Base-by-base conservation (phyloP, 2,797 vertebrate species). In the Semaprochilodus insignis region DNA sequence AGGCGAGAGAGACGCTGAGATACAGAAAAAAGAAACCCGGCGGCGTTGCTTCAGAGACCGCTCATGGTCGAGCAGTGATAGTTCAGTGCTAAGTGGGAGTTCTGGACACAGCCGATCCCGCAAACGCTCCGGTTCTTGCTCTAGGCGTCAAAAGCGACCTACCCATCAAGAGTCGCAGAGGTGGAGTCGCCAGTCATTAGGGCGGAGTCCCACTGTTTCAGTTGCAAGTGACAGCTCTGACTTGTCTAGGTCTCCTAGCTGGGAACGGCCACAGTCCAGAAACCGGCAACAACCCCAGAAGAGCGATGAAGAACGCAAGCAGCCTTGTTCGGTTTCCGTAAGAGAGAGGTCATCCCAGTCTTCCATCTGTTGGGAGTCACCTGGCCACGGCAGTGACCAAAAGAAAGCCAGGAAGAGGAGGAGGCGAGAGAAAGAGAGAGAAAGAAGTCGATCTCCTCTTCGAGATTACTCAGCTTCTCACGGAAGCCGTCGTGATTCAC, bases 401-500 rank as follows among this genome's bases (percentile, higher is more conserved):
- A 92, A 92, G 40, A 91, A 78, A 78, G 88, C 0, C 23, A 92
- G 88, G 59, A 92, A 91, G 88, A 90, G 86, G 73, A 92, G 87
- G 2, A 79, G 74, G 52, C 93, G 87, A 90, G 91, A 48, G 48
- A 92, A 72, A 72, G 71, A 65, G 19, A 87, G 85, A 5, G 86
- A 93, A 88, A 85, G 73, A 25, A 94, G 94, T 13, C 90, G 86
- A 21, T 80, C 85, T 1, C 81, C 73, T 4, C 80, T 44, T 27
- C 27, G 0, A 44, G 51, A 40, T 54, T n/a, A 4, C 51, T 67
- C 2, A 10, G 13, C 44, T 40, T 83, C 76, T 0, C 48, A 25
- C 4, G 54, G 23, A 74, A 77, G 15, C 54, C 88, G 90, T 78
- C 87, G 84, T 59, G 91, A 94, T 13, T 87, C 88, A 0, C 59